Percentiles rank a stretch among this genome's conserved stretches.
Evolutionary conservation across 1,140 invertebrate genomes (phyloP).

Genomic region (Reticulitermes speratus): DNA sequence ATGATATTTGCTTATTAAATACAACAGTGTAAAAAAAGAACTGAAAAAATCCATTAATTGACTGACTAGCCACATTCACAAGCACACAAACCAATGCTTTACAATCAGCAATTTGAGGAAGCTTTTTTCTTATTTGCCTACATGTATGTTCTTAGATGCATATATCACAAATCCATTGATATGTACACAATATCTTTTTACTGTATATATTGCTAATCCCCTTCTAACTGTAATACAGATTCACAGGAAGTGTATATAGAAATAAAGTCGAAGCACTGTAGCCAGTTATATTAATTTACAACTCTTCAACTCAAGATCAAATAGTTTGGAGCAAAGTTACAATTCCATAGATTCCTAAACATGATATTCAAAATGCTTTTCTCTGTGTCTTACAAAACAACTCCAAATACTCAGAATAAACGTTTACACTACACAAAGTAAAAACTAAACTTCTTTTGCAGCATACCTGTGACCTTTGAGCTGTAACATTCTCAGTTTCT

Average conservation of each 20-base stretch:
- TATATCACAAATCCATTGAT: too few species aligned
- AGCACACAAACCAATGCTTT: not conserved
- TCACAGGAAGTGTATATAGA: not conserved
- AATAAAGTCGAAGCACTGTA: not conserved
- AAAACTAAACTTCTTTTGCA: too few species aligned
- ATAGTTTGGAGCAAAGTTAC: not conserved
- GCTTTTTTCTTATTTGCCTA: not conserved
- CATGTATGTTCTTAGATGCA: not conserved
- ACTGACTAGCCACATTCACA: not conserved
- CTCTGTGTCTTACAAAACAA: not conserved
- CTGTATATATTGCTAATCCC: too few species aligned
- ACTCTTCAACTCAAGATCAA: not conserved
- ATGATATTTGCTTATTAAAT: not conserved
- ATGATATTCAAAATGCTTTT: not conserved
- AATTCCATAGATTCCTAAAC: not conserved
- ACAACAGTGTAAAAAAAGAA: not conserved
- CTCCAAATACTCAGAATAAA: not conserved
- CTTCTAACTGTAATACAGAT: not conserved
- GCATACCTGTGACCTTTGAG: slow-evolving; percentile 89
- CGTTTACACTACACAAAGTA: not conserved
- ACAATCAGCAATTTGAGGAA: too few species aligned
- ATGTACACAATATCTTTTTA: too few species aligned
- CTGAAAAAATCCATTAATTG: too few species aligned
- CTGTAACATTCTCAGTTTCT: slow-evolving; percentile 75
- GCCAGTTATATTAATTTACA: not conserved